Conservation (phyloP, 2,888 invertebrate genomes). For the Bombyx huttoni region DNA sequence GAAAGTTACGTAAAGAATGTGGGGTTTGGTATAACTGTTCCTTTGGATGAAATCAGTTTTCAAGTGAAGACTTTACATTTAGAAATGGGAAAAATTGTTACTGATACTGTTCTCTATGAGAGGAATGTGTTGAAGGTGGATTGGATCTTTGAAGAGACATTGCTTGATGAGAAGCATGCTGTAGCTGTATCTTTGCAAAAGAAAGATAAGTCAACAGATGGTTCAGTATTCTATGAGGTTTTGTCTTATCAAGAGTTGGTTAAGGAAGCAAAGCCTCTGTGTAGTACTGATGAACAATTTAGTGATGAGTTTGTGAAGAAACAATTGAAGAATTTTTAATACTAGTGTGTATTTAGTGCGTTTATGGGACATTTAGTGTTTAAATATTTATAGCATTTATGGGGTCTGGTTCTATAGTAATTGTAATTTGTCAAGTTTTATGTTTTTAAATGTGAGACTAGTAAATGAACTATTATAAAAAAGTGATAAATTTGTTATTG, state of each 20-base stretch:
- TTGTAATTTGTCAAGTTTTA: not conserved
- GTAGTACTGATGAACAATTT: constrained; percentile 67
- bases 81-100: constrained; percentile 44
- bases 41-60: constrained; percentile 85
- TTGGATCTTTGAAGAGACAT: constrained; percentile 89
- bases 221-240: constrained; percentile 53
- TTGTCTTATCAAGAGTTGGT: constrained; percentile 75
- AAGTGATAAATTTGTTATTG: constrained; percentile 5
- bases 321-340: constrained; percentile 29
- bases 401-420: not conserved
- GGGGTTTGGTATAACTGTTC: constrained; percentile 86
- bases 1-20: constrained; percentile 95
- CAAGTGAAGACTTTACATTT: constrained; percentile 71
- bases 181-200: constrained; percentile 79
- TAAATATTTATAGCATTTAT: not conserved
- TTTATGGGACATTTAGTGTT: not conserved
- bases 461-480: not conserved
- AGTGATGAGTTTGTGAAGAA: constrained; percentile 74
- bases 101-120: constrained; percentile 78
- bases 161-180: constrained; percentile 82
- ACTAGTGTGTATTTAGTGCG: not conserved
- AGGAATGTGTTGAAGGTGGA: constrained; percentile 67
- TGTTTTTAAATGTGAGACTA: not conserved
- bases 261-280: constrained; percentile 50
- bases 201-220: constrained; percentile 21